Percentiles rank a stretch among this genome's conserved stretches.
Conservation (phyloP, 1,140 invertebrate genomes). For the Oscheius sp. region DNA sequence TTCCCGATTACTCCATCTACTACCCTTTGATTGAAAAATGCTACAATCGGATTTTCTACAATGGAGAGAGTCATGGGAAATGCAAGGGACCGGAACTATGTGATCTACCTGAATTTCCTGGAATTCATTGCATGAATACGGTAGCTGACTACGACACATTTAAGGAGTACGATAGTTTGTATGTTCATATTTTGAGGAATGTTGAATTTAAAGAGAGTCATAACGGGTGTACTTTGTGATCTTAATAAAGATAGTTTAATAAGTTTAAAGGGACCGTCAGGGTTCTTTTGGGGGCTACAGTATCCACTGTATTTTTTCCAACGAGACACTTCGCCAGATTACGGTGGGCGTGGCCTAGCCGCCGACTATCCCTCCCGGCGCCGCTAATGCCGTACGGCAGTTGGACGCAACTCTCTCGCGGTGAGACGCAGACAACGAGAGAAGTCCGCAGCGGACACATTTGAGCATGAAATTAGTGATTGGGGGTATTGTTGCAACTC, state of each 20-base stretch:
- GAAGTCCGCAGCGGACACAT: no score
- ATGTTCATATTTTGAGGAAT: slow-evolving; percentile 19
- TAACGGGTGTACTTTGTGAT: slow-evolving; percentile 25
- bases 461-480: no score
- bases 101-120: slow-evolving; percentile 24
- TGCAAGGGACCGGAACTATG: slow-evolving; percentile 27
- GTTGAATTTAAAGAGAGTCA: slow-evolving; percentile 17
- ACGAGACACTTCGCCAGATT: no score
- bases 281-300: no score
- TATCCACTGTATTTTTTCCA: no score
- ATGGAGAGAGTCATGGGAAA: neutral
- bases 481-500: no score
- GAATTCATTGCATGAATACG: slow-evolving; percentile 26
- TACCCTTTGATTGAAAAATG: slow-evolving; percentile 49
- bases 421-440: no score
- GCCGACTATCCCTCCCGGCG: no score
- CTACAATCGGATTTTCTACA: slow-evolving; percentile 55
- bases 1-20: slow-evolving; percentile 42
- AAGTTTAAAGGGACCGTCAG: no score
- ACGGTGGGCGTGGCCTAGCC: no score
- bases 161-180: slow-evolving; percentile 11
- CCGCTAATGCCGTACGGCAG: no score
- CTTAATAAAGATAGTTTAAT: neutral
- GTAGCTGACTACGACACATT: slow-evolving; percentile 13
- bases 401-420: no score